phyloP scores from a whole-genome alignment of 2,888 invertebrate genomes.

The Trisateles emortualis region DNA sequence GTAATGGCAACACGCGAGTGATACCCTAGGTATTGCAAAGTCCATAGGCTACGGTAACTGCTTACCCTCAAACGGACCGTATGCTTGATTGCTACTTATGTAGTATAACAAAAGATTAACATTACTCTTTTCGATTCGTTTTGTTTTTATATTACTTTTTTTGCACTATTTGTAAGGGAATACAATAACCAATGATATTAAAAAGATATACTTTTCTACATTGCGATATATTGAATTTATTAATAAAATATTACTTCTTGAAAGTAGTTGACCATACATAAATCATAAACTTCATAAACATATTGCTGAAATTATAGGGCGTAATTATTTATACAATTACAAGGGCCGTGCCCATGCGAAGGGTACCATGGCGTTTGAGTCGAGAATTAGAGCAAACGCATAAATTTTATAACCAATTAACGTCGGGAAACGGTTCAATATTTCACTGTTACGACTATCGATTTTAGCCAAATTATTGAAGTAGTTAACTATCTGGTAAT shows the following conservation, averaged over 20 bases:
- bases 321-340: slow-evolving; percentile 31
- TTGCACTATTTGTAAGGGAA: too few relatives aligned
- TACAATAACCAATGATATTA: too few relatives aligned
- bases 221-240: neutral
- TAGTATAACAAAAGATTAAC: too few relatives aligned
- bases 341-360: slow-evolving; percentile 20
- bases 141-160: too few relatives aligned
- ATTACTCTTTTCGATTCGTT: too few relatives aligned
- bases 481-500: slow-evolving; percentile 27
- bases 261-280: slow-evolving; percentile 3
- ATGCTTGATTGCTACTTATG: too few relatives aligned
- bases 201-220: too few relatives aligned
- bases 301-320: slow-evolving; percentile 10
- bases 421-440: slow-evolving; percentile 49
- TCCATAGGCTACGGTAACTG: too few relatives aligned
- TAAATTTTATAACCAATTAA: slow-evolving; percentile 58
- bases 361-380: slow-evolving; percentile 29
- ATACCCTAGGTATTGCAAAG: too few relatives aligned
- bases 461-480: slow-evolving; percentile 48
- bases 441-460: slow-evolving; percentile 54
- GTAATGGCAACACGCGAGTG: too few relatives aligned
- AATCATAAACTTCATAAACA: slow-evolving; percentile 13
- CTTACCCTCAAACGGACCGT: too few relatives aligned
- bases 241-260: neutral
- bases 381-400: slow-evolving; percentile 46